Evolutionary conservation across 2,113 vertebrate species (phyloP).

Genomic region (Strix uralensis): DNA sequence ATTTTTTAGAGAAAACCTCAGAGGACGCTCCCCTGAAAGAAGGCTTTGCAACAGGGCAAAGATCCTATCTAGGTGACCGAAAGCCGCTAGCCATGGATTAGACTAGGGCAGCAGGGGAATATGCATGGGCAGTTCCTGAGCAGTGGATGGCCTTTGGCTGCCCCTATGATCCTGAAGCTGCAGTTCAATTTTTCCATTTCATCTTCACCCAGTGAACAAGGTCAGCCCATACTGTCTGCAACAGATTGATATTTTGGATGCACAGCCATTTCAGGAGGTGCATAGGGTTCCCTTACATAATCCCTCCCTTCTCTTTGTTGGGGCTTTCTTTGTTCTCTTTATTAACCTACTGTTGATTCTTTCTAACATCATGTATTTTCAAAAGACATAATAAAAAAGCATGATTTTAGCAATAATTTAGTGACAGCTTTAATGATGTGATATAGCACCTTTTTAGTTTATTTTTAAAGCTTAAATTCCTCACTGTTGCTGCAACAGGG

Average conservation of each 20-base stretch:
- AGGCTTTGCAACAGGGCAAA: not conserved
- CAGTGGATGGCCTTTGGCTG: not conserved
- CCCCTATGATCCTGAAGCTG: not conserved
- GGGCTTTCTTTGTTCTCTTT: not conserved
- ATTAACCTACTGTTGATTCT: not conserved
- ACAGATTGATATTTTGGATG: not conserved
- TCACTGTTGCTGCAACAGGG: not conserved
- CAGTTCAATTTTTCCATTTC: conserved; percentile 46
- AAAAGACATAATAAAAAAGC: not conserved
- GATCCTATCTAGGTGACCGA: not conserved
- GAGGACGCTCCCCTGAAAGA: not conserved
- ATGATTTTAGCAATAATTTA: not conserved
- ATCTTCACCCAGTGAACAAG: conserved; percentile 20
- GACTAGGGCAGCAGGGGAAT: not conserved
- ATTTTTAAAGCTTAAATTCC: conserved; percentile 20
- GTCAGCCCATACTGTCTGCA: not conserved
- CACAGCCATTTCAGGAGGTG: not conserved
- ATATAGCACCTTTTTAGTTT: not conserved
- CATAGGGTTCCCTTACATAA: not conserved
- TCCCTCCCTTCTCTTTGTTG: not conserved
- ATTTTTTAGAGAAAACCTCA: not conserved
- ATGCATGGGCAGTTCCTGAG: not conserved
- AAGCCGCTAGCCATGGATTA: not conserved
- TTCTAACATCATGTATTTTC: not conserved
- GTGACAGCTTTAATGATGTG: not conserved